These are phyloP conservation scores for Dinoponera quadriceps DNA, from an alignment of 1,140 invertebrate genomes.

Conservation along the genomic window DNA sequence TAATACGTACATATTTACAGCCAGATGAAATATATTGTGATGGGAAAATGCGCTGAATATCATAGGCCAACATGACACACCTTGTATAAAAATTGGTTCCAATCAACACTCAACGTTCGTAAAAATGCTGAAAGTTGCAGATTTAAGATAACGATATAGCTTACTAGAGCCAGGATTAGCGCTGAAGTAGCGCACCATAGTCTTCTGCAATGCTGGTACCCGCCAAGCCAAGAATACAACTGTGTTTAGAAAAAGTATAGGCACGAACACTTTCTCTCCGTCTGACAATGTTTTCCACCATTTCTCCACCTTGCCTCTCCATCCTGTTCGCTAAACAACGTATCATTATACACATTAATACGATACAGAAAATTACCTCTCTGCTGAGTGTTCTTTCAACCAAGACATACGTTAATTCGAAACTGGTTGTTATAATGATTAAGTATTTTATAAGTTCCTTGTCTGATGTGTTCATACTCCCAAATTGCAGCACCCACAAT, in stretches of 20 bases:
- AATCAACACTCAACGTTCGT: constrained; percentile 1
- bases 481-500: constrained; percentile 92
- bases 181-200: constrained; percentile 95
- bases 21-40: constrained; percentile 93
- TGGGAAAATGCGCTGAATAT: constrained; percentile 97
- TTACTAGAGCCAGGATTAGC: constrained; percentile 92
- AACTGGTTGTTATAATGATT: constrained; percentile 85
- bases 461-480: constrained; percentile 94
- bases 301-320: constrained; percentile 87
- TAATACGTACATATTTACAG: constrained; percentile 98
- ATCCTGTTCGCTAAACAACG: constrained; percentile 84
- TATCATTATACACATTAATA: constrained; percentile 64
- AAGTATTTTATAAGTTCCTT: constrained; percentile 87
- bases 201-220: constrained; percentile 89
- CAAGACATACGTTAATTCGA: constrained; percentile 81
- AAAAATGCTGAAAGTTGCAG: background rate
- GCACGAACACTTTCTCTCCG: constrained; percentile 92
- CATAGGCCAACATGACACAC: constrained; percentile 93
- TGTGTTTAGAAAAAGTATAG: constrained; percentile 92
- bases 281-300: constrained; percentile 92
- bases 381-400: constrained; percentile 28
- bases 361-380: constrained; percentile 45
- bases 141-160: constrained; percentile 62
- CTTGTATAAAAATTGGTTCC: constrained; percentile 84
- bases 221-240: constrained; percentile 94